phyloP scores from a whole-genome alignment of 2,888 invertebrate genomes.

The Diaprepes abbreviatus region DNA sequence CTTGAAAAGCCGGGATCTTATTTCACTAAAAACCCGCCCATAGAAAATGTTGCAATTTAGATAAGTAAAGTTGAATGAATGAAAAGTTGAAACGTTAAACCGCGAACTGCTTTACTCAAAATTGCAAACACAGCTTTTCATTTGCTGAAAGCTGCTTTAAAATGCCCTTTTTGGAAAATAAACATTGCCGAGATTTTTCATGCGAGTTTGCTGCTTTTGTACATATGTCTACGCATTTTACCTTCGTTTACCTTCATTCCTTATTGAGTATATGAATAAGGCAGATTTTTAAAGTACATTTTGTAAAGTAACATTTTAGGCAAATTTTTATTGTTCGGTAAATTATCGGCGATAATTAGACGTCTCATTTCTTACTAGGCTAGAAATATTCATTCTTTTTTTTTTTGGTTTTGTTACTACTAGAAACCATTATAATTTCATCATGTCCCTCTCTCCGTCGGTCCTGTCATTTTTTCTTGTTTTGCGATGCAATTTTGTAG shows the following conservation, averaged over 20 bases:
- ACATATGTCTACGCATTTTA: not conserved
- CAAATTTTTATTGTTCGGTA: too few species aligned
- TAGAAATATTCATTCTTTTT: too few species aligned
- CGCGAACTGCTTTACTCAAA: conserved; percentile 57
- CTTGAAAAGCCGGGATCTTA: conserved; percentile 12
- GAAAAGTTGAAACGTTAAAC: conserved; percentile 53
- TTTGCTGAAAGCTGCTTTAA: conserved; percentile 49
- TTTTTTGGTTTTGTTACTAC: too few species aligned
- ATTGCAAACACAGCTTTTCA: conserved; percentile 60
- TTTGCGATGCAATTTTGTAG: too few species aligned
- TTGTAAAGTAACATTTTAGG: too few species aligned
- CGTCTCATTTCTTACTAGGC: too few species aligned
- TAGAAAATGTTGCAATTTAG: conserved; percentile 61
- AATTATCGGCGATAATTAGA: too few species aligned
- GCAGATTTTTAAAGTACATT: too few species aligned
- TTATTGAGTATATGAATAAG: not conserved
- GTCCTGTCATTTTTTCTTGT: too few species aligned
- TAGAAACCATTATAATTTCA: too few species aligned
- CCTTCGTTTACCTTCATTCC: not conserved
- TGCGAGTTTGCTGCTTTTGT: conserved; percentile 17
- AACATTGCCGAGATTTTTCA: conserved; percentile 27
- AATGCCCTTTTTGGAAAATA: conserved; percentile 29
- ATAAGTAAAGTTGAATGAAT: conserved; percentile 61
- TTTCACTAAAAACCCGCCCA: conserved; percentile 46
- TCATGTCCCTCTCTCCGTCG: too few species aligned